phyloP scores from a whole-genome alignment of 2,113 vertebrate species.

The Galeopterus variegatus region DNA sequence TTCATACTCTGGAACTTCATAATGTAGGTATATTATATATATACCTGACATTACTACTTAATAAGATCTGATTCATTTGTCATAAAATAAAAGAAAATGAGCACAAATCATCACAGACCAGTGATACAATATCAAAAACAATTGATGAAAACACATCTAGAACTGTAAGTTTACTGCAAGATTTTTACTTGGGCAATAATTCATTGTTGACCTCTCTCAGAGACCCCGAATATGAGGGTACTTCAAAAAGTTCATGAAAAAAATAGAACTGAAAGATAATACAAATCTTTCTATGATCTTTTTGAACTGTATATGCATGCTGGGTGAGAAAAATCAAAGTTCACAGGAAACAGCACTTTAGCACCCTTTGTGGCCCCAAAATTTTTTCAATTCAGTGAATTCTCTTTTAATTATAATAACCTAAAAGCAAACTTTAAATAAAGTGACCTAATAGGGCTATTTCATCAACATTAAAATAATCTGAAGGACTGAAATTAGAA shows the following conservation, averaged over 20 bases:
- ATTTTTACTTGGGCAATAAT: background rate
- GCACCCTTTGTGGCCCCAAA: background rate
- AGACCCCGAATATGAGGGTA: no score
- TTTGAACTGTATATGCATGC: no score
- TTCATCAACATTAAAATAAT: constrained; percentile 4
- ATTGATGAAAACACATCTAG: background rate
- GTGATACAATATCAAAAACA: background rate
- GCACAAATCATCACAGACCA: background rate
- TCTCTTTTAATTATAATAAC: background rate
- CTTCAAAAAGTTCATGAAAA: no score
- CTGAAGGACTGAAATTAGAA: background rate
- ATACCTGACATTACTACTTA: background rate
- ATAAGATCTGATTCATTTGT: constrained; percentile 24
- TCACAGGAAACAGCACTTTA: background rate
- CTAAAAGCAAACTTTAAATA: background rate
- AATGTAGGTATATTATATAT: background rate
- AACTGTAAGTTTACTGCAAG: background rate
- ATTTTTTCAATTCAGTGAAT: background rate
- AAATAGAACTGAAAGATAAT: no score
- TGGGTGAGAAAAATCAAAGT: background rate
- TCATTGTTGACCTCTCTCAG: background rate
- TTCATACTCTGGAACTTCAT: background rate
- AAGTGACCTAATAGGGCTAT: background rate
- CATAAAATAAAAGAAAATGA: constrained; percentile 7
- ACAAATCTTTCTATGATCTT: no score